A percentile compares a stretch with the other conserved stretches of the same genome.
Conservation (phyloP, 2,888 invertebrate genomes). For the Cataglyphis albicans region DNA sequence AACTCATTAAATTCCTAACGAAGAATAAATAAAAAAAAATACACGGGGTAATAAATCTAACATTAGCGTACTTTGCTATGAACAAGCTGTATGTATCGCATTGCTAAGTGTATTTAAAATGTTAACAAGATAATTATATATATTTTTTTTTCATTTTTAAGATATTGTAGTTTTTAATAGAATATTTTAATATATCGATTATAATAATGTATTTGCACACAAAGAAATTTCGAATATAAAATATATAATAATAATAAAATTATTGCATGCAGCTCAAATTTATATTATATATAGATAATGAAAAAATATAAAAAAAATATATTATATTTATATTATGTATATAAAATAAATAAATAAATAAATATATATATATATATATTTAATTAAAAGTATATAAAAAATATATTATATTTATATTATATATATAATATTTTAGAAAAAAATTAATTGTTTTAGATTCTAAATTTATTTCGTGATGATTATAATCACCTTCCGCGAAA, state of each 20-base stretch:
- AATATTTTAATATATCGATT: neutral
- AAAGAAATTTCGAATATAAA: neutral
- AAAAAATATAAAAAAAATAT: no score
- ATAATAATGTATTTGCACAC: neutral
- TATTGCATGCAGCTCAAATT: neutral
- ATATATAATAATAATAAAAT: neutral
- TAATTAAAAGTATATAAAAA: no score
- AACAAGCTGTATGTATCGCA: neutral
- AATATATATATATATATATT: no score
- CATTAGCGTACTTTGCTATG: neutral
- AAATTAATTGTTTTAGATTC: neutral
- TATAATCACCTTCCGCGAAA: neutral
- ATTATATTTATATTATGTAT: no score
- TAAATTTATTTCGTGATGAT: neutral
- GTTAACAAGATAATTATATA: neutral
- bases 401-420: no score
- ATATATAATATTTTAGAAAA: neutral
- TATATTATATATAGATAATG: neutral
- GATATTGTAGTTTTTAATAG: neutral
- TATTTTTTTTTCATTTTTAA: neutral
- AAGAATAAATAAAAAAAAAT: conserved; percentile 11
- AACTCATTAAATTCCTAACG: conserved; percentile 17
- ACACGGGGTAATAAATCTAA: neutral
- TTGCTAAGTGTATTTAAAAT: conserved; percentile 15
- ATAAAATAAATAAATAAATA: no score